Percentiles rank a stretch among this genome's conserved stretches.
Evolutionary conservation across 2,113 vertebrate genomes (phyloP).

Genomic region (Talpa occidentalis): DNA sequence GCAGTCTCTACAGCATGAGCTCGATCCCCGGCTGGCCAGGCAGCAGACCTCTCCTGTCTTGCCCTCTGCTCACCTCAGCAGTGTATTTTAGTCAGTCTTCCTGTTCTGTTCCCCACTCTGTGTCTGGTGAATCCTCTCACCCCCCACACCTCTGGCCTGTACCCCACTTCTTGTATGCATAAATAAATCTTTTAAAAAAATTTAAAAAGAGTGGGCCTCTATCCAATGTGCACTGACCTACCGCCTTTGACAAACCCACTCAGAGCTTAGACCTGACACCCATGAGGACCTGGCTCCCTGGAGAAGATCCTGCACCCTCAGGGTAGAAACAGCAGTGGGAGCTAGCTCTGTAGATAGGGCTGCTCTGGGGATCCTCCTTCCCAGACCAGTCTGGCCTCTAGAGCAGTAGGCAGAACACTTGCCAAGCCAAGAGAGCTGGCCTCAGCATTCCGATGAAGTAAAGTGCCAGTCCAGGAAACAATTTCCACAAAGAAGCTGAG

Average conservation of each 20-base stretch:
- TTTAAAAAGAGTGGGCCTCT: neutral
- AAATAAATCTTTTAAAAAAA: no score
- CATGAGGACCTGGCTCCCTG: neutral
- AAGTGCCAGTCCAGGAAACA: slow-evolving; percentile 30
- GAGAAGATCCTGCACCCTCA: neutral
- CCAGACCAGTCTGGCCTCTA: slow-evolving; percentile 31
- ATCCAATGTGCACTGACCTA: neutral
- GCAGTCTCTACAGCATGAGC: no score
- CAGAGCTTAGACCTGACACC: neutral
- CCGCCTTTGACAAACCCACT: neutral
- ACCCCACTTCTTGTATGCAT: no score
- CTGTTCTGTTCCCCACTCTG: no score
- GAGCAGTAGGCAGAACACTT: neutral
- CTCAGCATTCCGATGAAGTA: neutral
- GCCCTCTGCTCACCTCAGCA: no score
- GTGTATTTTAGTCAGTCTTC: no score
- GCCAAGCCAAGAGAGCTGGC: neutral
- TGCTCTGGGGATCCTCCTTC: neutral
- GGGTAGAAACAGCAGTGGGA: neutral
- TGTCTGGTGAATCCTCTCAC: no score
- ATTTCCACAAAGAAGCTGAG: slow-evolving; percentile 14
- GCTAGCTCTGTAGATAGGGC: slow-evolving; percentile 11
- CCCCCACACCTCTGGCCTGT: no score
- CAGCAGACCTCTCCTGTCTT: no score
- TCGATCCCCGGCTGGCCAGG: no score